Base-by-base conservation (phyloP, 2,113 vertebrate species). In the Thinocorus orbignyianus region DNA sequence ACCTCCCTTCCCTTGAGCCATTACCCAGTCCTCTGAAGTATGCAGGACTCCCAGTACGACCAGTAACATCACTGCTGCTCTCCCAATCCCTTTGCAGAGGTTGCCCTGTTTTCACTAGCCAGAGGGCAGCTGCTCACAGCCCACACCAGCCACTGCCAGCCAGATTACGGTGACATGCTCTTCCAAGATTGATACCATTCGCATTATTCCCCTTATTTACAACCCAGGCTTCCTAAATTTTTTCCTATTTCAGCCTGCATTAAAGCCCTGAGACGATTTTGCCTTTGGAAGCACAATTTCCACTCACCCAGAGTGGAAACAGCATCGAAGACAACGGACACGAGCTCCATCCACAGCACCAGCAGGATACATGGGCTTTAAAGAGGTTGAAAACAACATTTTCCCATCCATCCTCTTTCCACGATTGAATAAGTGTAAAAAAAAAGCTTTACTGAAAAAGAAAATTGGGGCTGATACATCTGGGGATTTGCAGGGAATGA, bases 341-440 rank as follows among this genome's bases (percentile, higher is more conserved):
- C 0, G 12, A 70, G 44, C 39, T 64, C 42, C 33, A 0, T 6
- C 24, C 51, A 16, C 11, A 20, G 46, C 41, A 54, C 28, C 0
- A 6, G 46, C 28, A 42, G 52, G 39, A 55, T 14, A n/a, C 6
- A 46, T 22, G 0, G 61, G 62, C 82, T 69, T 48, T 49, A 31
- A 73, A 86, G 62, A 46, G 37, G 66, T 57, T 54, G 57, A 62
- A 90, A 61, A 57, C 1, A 6, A 7, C 24, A 9, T 49, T 58
- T 91, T 57, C 52, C 58, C 39, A 46, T 24, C 26, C 18, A 25
- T 23, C n/a, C 64, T 80, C 58, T 35, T 65, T 17, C 28, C 11
- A 7, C 25, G 30, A 54, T 58, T 66, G 1, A 58, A 81, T 51
- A 42, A 85, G 11, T 2, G 30, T 10, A 28, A 52, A 52, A 48